Evolutionary conservation across 2,797 vertebrate species (phyloP), one percentile per base, ranked within the genome.

Genomic region (Botia almorhae): DNA sequence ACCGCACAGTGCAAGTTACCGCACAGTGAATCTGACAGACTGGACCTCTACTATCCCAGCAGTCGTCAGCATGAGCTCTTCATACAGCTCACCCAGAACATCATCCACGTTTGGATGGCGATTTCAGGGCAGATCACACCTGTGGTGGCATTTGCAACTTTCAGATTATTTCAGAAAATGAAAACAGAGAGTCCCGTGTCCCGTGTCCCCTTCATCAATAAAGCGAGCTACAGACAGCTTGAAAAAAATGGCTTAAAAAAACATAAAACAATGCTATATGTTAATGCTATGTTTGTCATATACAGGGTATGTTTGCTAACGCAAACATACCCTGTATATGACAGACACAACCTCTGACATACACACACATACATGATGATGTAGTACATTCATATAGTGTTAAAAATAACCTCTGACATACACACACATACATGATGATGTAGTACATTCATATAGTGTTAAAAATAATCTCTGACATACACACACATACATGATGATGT

Each of bases 1-100:
- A n/a, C 95, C 96, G 16, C 94, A 94, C 74, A 92, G 87, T 85
- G 51, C n/a, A 92, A 95, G 79, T 71, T 88, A 82, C 89, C 90
- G 11, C 83, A 91, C 71, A 93, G 93, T 2, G 91, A 88, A 58
- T 72, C 87, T 2, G 89, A 92, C 0, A 86, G 90, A 11, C 82
- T 82, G 82, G 83, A 86, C 61, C 86, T 91, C 64, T 91, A 89
- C 68, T 92, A 90, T 83, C 85, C 89, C 70, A 90, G 17, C 83
- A 82, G 83, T 75, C 87, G 21, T 78, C 63, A n/a, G 81, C 69
- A 88, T 60, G 48, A 83, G 87, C 72, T 87, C 91, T 69, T 86
- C 87, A 51, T 29, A 29, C 29, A 29, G 29, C 29, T 29, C 29
- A 29, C 29, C 29, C 29, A 29, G 29, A 29, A 29, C 29, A 29